phyloP scores from a whole-genome alignment of 1,140 invertebrate genomes.

The Anagrus nilaparvatae region DNA sequence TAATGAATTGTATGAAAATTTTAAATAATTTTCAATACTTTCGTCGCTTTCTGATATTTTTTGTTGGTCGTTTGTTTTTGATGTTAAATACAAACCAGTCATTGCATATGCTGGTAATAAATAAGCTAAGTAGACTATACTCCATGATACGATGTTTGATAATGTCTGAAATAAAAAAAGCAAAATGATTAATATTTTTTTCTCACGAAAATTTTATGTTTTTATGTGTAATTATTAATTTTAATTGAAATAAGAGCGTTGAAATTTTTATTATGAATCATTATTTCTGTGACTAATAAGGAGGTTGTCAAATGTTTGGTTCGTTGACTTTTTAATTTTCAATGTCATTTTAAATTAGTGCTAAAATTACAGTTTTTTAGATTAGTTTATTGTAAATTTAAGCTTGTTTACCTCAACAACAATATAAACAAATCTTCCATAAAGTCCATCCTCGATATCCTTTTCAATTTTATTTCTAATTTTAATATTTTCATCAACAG shows the following conservation, averaged over 20 bases:
- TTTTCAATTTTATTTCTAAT: constrained; percentile 61
- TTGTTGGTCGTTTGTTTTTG: neutral
- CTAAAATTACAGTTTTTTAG: too few relatives aligned
- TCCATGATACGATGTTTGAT: too few relatives aligned
- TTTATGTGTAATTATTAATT: too few relatives aligned
- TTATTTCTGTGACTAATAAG: too few relatives aligned
- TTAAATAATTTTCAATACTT: constrained; percentile 33
- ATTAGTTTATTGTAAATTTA: too few relatives aligned
- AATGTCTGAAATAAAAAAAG: neutral
- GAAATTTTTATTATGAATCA: too few relatives aligned
- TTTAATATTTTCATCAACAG: constrained; percentile 55
- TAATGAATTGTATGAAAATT: constrained; percentile 56
- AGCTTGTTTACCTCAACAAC: constrained; percentile 56
- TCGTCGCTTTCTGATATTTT: constrained; percentile 31
- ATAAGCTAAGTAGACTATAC: constrained; percentile 67
- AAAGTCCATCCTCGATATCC: constrained; percentile 70
- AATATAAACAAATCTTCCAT: constrained; percentile 68
- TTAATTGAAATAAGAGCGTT: too few relatives aligned
- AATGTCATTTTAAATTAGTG: too few relatives aligned
- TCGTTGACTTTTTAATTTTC: too few relatives aligned
- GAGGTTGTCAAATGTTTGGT: too few relatives aligned
- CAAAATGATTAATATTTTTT: too few relatives aligned
- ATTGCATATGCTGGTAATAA: constrained; percentile 81
- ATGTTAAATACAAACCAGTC: constrained; percentile 56
- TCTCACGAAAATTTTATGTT: too few relatives aligned